These are phyloP conservation scores for Paramacrobiotus metropolitanus DNA, from an alignment of 1,140 invertebrate species.

Conservation along the genomic window DNA sequence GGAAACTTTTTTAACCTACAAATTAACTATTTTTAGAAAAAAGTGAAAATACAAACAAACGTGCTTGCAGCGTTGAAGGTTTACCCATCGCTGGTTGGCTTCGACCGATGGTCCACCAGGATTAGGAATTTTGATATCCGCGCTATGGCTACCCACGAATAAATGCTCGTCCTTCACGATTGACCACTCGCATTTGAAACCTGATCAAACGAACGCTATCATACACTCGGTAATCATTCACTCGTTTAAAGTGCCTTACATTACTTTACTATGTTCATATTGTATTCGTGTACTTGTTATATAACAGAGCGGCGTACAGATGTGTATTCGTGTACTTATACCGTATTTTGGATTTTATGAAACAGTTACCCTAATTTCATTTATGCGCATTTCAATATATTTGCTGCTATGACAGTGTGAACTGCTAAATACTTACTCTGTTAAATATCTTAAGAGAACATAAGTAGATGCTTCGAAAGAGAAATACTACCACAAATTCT, in stretches of 20 bases:
- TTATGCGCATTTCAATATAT: no score
- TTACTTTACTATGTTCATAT: background rate
- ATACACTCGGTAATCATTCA: no score
- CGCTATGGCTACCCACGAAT: slow-evolving; percentile 74
- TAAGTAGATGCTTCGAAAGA: no score
- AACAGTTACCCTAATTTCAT: no score
- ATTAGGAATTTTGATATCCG: background rate
- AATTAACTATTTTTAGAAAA: background rate
- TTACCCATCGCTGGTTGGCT: background rate
- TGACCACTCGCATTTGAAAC: slow-evolving; percentile 93
- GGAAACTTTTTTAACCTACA: slow-evolving; percentile 51
- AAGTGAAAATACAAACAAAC: background rate
- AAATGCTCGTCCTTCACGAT: slow-evolving; percentile 67
- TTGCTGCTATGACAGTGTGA: no score
- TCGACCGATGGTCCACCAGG: background rate
- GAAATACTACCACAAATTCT: no score
- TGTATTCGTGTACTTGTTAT: no score
- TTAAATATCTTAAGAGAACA: no score
- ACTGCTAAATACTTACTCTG: no score
- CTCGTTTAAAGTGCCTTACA: slow-evolving; percentile 11
- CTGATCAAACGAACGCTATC: slow-evolving; percentile 27
- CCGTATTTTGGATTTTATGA: no score
- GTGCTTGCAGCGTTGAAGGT: background rate
- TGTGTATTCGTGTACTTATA: no score
- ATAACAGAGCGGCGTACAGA: no score